Base-by-base conservation (phyloP, 1,140 invertebrate species). In the Ectropis grisescens region DNA sequence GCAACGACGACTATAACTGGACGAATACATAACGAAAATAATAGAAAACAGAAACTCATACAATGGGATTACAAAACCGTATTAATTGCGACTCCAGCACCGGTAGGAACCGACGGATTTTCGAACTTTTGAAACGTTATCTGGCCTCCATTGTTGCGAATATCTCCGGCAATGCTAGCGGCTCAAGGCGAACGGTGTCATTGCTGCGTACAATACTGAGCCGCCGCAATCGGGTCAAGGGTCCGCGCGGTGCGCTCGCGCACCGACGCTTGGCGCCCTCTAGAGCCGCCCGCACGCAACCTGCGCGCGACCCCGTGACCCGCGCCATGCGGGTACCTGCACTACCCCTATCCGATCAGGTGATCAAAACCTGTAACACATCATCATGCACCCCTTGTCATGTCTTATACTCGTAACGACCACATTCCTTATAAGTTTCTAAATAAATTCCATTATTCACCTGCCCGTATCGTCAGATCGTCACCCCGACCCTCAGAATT, bases 141-240 rank as follows among this genome's bases (percentile, higher is more conserved):
- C 75, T 80, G 72, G 72, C 72, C 72, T 78, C 75, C 70, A 81
- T 81, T 81, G 75, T 80, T 80, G 75, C 75, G 61, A 78, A 80
- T 80, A 80, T 80, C 75, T 80, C 72, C 70, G 72, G 68, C 72
- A 78, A 69, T 78, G 71, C 61, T 76, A 75, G 59, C 69, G 61
- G 62, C 68, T 78, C 75, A 78, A 80, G 75, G 75, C 70, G 68
- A 80, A 46, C 71, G 64, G 72, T 80, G 75, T 78, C 75, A 80
- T 71, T 75, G 70, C 75, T 76, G 72, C 67, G 74, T 72, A 70
- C 65, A 71, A 71, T 74, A 67, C 55, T 46, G 54, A 37, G 48
- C 43, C 64, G 49, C 48, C 41, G 55, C 55, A 80, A 69, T 69
- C 66, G 60, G 75, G 72, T 78, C 72, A 78, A 75, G 75, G 72